Base-by-base conservation (phyloP, 1,140 invertebrate genomes). In the Neodiprion virginianus region DNA sequence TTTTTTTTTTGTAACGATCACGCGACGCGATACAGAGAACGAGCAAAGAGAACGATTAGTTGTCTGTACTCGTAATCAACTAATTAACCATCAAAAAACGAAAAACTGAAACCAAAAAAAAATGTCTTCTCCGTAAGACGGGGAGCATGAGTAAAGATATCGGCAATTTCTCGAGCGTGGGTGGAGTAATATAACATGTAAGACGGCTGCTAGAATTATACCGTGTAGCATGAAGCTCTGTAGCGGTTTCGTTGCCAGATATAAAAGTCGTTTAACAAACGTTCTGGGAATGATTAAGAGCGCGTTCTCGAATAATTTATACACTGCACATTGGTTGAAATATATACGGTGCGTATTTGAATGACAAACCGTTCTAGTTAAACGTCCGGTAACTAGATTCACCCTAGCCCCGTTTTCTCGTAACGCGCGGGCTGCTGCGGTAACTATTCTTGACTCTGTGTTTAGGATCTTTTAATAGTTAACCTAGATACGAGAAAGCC, bases 381-480 rank as follows among this genome's bases (percentile, higher is more conserved):
- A 69, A 69, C 67, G 67, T 23, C 9, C 61, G 61, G 67, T 47
- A 47, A 69, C 67, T 47, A 47, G 67, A 69, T 23, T 69, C 67
- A 69, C 5, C 17, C 11, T 69, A 69, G 67, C 67, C 67, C 21
- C 67, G 40, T 23, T 69, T 21, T 11, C 67, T 69, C 17, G 28
- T 40, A 40, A 40, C 28, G 28, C 28, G 28, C 28, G 28, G 28
- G 28, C 28, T 40, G 28, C 28, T 40, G 40, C 67, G 40, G 67
- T 69, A 40, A 61, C 67, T 69, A 69, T 69, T 69, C 67, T 69
- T 69, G 40, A 69, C 40, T 23, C 21, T 14, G 67, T 69, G 67
- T 69, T 69, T 69, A 23, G 67, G 40, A 69, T 69, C 67, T 69
- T 69, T 69, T 69, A 69, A 69, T 69, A 69, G 67, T 69, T 69